These are phyloP conservation scores for Mystacides longicornis DNA, from an alignment of 2,888 invertebrate species.

Conservation along the genomic window DNA sequence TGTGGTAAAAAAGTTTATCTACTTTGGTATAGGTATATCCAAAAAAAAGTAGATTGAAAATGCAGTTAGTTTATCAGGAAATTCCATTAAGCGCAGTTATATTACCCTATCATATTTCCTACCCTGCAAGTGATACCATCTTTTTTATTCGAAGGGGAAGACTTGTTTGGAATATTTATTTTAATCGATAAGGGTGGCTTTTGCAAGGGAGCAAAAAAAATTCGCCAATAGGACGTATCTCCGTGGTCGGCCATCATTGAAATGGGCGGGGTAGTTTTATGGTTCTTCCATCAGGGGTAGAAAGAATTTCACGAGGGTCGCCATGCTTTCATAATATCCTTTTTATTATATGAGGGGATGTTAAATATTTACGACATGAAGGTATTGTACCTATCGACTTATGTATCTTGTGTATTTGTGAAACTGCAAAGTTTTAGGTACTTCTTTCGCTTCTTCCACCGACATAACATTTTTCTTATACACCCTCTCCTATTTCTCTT, in stretches of 20 bases:
- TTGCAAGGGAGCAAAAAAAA: neutral
- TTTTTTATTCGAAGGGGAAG: too few relatives aligned
- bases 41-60: too few relatives aligned
- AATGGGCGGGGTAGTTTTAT: neutral
- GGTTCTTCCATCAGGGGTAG: neutral
- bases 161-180: too few relatives aligned
- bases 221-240: neutral
- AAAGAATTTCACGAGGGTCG: neutral
- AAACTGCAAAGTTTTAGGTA: neutral
- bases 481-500: too few relatives aligned
- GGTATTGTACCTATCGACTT: neutral
- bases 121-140: too few relatives aligned
- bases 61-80: too few relatives aligned
- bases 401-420: neutral
- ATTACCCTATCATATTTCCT: too few relatives aligned
- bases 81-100: too few relatives aligned
- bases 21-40: too few relatives aligned
- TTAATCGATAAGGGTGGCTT: too few relatives aligned
- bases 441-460: neutral
- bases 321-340: neutral
- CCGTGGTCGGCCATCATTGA: neutral
- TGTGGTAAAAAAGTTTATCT: too few relatives aligned
- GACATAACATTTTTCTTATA: too few relatives aligned
- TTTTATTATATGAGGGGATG: neutral
- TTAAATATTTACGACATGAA: neutral